Percentiles rank a stretch among this genome's conserved stretches.
Evolutionary conservation across 30 jellyfish, hydroid and myxozoan genomes (phyloP).

Genomic region (Chrysaora quinquecirrha): DNA sequence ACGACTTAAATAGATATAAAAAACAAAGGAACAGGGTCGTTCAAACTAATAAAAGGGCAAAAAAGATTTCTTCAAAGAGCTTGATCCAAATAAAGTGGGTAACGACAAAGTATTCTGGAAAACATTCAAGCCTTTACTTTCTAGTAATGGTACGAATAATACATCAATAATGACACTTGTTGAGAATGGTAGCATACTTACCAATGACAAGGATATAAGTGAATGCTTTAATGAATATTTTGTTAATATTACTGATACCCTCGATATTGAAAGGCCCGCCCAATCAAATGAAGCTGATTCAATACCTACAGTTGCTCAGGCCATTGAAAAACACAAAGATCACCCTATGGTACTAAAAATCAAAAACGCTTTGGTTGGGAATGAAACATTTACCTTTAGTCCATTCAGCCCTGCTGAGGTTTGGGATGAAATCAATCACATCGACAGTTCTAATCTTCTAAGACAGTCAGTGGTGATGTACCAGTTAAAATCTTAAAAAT

Average conservation of each 20-base stretch:
- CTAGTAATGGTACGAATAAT: too few relatives aligned
- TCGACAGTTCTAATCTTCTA: neutral
- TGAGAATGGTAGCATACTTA: neutral
- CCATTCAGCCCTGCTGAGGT: neutral
- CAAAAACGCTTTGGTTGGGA: neutral
- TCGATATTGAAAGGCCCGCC: neutral
- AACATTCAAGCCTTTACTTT: neutral
- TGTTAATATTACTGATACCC: neutral
- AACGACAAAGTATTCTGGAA: neutral
- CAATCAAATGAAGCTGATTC: neutral
- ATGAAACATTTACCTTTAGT: neutral
- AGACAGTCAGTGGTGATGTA: neutral
- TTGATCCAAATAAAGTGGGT: too few relatives aligned
- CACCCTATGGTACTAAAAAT: neutral
- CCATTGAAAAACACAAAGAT: neutral
- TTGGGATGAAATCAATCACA: neutral
- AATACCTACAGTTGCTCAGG: neutral
- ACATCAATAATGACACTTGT: neutral
- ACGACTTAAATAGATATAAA: too few relatives aligned
- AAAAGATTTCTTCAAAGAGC: too few relatives aligned
- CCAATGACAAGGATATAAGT: neutral
- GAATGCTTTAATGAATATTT: neutral
- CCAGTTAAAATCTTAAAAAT: neutral
- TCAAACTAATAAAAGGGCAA: too few relatives aligned
- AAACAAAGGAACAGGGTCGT: too few relatives aligned